Percentiles rank a stretch among this genome's conserved stretches.
Evolutionary conservation across 2,797 vertebrate genomes (phyloP).

Genomic region (Malurus splendens): DNA sequence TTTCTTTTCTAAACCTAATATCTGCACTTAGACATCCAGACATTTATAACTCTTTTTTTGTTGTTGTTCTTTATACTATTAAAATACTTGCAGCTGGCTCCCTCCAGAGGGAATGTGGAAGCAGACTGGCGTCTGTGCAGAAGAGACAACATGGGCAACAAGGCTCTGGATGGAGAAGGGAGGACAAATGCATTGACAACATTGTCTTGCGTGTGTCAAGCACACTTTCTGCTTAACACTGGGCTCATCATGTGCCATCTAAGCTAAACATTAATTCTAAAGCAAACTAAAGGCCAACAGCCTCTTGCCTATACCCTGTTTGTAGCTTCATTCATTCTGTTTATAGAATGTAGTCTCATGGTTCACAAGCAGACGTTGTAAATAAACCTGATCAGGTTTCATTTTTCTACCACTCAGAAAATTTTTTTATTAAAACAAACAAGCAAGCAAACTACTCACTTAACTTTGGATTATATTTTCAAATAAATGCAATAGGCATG

Average conservation of each 20-base stretch:
- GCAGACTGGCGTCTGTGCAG: not conserved
- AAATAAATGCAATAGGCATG: not conserved
- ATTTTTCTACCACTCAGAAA: not conserved
- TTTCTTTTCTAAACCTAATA: not conserved
- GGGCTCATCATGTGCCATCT: not conserved
- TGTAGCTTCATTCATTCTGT: not conserved
- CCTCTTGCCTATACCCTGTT: not conserved
- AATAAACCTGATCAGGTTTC: not conserved
- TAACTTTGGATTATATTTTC: not conserved
- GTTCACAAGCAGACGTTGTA: not conserved
- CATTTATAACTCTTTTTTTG: not conserved
- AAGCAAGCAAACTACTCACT: not conserved
- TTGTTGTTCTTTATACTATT: not conserved
- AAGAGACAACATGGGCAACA: not conserved
- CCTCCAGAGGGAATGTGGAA: not conserved
- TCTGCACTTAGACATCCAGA: not conserved
- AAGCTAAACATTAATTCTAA: not conserved
- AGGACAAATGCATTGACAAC: not conserved
- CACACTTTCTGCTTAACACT: not conserved
- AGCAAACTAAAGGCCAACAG: not conserved
- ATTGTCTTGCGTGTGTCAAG: not conserved
- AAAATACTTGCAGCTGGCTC: not conserved
- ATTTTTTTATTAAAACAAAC: not conserved
- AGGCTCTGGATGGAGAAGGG: not conserved
- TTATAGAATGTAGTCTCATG: not conserved